Base-by-base conservation (phyloP, 2,888 invertebrate species). In the Oligia strigilis region DNA sequence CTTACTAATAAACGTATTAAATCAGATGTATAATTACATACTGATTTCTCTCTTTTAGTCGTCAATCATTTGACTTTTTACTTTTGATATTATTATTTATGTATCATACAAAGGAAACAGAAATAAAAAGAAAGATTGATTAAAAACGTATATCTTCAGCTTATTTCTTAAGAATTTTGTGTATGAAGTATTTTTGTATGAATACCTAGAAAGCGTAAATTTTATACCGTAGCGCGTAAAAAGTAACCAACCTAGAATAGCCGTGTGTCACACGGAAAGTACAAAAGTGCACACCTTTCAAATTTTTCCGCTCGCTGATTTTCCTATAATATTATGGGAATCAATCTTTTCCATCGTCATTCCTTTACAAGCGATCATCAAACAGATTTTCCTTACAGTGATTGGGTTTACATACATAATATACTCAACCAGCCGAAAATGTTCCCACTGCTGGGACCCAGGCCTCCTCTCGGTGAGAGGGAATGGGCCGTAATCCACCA, bases 301-400 rank as follows among this genome's bases (percentile, higher is more conserved):
- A 66, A 8, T 60, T 82, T 71, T 29, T 60, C 43, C 46, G n/a
- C 2, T 71, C 46, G 52, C 36, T 82, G 83, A 64, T 36, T 69
- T 82, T 58, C 17, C n/a, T 52, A 72, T 72, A 52, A 72, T n/a
- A 46, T 72, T 62, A 66, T 60, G 70, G n/a, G 60, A 36, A 58
- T 76, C 62, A 29, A 72, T 81, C 55, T 69, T 64, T 67, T 67
- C 46, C 13, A 52, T 52, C 77, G 40, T 62, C 29, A 67, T 43
- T 46, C 14, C 5, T 58, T 49, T 46, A 49, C 2, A 52, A 8
- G 8, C 52, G 40, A 52, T 17, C 29, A 11, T 52, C 43, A 77
- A 64, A 6, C 17, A 4, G 9, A 55, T 14, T 55, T 78, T 23
- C 6, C 1, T 5, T 78, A 13, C 17, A 40, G 43, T 49, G 9